A percentile compares a stretch with the other conserved stretches of the same genome.
Evolutionary conservation across 2,797 vertebrate genomes (phyloP).

Genomic region (Channallabes apus): DNA sequence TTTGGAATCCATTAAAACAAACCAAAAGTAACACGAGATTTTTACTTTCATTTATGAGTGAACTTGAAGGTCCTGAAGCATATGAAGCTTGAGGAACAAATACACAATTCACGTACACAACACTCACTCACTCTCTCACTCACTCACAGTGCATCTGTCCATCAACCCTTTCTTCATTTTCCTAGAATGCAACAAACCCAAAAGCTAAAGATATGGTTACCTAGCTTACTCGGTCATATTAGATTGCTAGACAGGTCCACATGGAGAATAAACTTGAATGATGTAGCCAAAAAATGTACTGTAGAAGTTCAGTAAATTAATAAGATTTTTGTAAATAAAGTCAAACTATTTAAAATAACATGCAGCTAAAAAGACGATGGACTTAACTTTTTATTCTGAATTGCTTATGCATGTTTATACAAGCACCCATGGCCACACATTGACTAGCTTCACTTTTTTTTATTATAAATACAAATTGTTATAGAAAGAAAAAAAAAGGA

Average conservation of each 20-base stretch:
- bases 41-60: background rate
- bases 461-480: background rate
- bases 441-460: background rate
- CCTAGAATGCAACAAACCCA: background rate
- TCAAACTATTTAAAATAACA: background rate
- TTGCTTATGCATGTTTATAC: background rate
- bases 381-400: background rate
- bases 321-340: background rate
- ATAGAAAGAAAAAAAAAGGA: background rate
- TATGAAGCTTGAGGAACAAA: background rate
- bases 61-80: background rate
- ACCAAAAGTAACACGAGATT: background rate
- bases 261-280: background rate
- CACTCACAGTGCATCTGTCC: background rate
- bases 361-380: background rate
- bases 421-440: background rate
- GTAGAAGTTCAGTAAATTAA: background rate
- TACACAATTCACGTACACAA: background rate
- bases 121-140: background rate
- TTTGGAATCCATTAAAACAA: background rate
- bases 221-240: background rate
- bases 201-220: background rate
- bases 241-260: background rate
- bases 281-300: background rate
- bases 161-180: background rate